These are phyloP conservation scores for Equus quagga DNA, from an alignment of 2,113 vertebrate genomes.

Conservation along the genomic window DNA sequence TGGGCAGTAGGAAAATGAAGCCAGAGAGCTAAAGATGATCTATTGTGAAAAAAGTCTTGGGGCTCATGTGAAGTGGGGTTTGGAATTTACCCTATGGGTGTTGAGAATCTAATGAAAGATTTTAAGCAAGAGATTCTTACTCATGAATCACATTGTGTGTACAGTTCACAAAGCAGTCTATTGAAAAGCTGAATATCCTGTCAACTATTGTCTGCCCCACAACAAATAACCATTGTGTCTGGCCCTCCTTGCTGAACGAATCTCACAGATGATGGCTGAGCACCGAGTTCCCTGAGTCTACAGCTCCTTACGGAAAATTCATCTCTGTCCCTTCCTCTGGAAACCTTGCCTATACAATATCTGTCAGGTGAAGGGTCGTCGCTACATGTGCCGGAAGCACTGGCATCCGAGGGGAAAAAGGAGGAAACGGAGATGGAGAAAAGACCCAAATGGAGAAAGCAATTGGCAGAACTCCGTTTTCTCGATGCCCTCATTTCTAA, in stretches of 20 bases:
- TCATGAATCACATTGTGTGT: constrained; percentile 25
- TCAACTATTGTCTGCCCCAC: constrained; percentile 51
- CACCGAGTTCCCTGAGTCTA: background rate
- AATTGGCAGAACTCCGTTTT: constrained; percentile 39
- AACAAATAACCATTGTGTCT: constrained; percentile 55
- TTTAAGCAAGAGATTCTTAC: constrained; percentile 57
- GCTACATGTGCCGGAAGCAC: background rate
- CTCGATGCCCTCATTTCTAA: constrained; percentile 33
- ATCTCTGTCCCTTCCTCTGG: background rate
- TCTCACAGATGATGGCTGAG: constrained; percentile 48
- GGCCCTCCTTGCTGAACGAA: constrained; percentile 22
- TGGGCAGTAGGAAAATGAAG: constrained; percentile 3
- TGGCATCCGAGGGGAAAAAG: background rate
- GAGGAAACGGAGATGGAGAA: constrained; percentile 24
- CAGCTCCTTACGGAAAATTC: constrained; percentile 51
- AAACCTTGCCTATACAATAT: background rate
- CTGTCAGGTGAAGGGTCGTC: background rate
- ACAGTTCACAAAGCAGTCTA: constrained; percentile 61
- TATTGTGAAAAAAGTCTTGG: background rate
- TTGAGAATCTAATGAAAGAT: constrained; percentile 41
- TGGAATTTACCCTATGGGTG: constrained; percentile 24
- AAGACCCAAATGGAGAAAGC: constrained; percentile 22
- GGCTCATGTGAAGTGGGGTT: background rate
- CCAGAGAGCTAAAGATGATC: background rate
- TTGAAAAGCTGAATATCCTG: constrained; percentile 67